Percentiles rank a stretch among this genome's conserved stretches.
Evolutionary conservation across 1,140 invertebrate genomes (phyloP).

Genomic region (Phortica variegata): DNA sequence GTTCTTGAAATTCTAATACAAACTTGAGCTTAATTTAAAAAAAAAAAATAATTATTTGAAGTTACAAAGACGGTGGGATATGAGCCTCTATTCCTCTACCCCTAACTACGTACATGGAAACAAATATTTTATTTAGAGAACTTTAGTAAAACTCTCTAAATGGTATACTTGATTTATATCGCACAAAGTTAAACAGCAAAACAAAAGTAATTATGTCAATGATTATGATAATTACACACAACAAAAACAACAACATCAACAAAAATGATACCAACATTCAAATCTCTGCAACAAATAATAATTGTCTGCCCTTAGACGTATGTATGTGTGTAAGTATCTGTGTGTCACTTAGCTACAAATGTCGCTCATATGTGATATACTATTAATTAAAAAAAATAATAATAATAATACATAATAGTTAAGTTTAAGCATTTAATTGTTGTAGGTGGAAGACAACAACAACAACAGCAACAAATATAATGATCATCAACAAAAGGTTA

Average conservation of each 20-base stretch:
- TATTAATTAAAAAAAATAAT: neutral
- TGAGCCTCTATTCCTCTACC: too few species aligned
- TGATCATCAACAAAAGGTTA: conserved; percentile 53
- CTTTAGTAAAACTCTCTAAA: conserved; percentile 54
- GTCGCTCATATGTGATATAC: neutral
- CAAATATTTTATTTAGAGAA: too few species aligned
- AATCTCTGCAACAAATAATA: conserved; percentile 32
- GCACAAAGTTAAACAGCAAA: conserved; percentile 3
- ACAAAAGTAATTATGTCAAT: conserved; percentile 18
- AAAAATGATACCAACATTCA: conserved; percentile 7
- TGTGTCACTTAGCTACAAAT: conserved; percentile 12
- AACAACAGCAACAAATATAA: conserved; percentile 31
- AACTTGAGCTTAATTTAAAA: too few species aligned
- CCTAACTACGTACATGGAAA: too few species aligned
- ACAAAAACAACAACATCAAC: conserved; percentile 24
- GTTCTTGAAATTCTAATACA: too few species aligned
- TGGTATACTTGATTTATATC: conserved; percentile 51
- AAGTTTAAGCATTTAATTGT: conserved; percentile 48
- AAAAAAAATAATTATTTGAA: too few species aligned
- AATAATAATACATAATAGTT: conserved; percentile 8
- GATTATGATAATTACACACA: conserved; percentile 26
- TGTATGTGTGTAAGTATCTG: too few species aligned
- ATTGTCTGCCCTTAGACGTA: too few species aligned
- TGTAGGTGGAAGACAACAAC: conserved; percentile 17
- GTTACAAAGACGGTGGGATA: too few species aligned